Percentiles rank a stretch among this genome's conserved stretches.
Evolutionary conservation across 2,888 invertebrate genomes (phyloP).

Genomic region (Hybos culiciformis): DNA sequence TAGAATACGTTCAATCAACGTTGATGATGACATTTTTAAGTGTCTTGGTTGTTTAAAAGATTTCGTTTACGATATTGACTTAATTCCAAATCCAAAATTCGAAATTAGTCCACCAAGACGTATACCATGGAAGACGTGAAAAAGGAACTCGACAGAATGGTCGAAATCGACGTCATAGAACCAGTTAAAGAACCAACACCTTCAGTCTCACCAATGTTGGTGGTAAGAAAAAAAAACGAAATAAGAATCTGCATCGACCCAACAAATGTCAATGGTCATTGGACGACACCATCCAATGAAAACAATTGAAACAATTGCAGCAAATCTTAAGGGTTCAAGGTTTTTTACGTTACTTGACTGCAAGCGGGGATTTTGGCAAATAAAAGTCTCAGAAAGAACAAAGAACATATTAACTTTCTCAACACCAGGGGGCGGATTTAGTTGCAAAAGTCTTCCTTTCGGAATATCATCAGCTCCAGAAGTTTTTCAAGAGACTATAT

Average conservation of each 20-base stretch:
- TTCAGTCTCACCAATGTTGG: slow-evolving; percentile 12
- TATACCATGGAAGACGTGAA: slow-evolving; percentile 11
- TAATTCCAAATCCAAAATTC: slow-evolving; percentile 12
- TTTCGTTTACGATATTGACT: slow-evolving; percentile 8
- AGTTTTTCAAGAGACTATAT: neutral
- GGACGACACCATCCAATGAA: slow-evolving; percentile 12
- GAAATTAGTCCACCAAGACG: slow-evolving; percentile 11
- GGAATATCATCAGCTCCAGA: neutral
- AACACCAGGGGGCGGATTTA: neutral
- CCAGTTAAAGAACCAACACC: slow-evolving; percentile 10
- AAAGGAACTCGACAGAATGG: slow-evolving; percentile 12
- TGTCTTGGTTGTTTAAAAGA: slow-evolving; percentile 12
- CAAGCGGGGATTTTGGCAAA: neutral
- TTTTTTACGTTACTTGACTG: slow-evolving; percentile 10
- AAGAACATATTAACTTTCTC: neutral
- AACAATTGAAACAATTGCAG: slow-evolving; percentile 12
- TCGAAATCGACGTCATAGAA: slow-evolving; percentile 8
- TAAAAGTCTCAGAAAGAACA: neutral
- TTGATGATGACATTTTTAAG: slow-evolving; percentile 7
- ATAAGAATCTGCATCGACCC: slow-evolving; percentile 9
- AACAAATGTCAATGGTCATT: slow-evolving; percentile 12
- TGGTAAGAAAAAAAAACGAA: slow-evolving; percentile 11
- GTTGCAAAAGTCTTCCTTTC: neutral
- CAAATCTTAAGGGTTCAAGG: slow-evolving; percentile 12
- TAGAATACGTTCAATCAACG: slow-evolving; percentile 8